These are phyloP conservation scores for Trichogramma evanescens DNA, from an alignment of 2,888 invertebrate species.

Conservation along the genomic window DNA sequence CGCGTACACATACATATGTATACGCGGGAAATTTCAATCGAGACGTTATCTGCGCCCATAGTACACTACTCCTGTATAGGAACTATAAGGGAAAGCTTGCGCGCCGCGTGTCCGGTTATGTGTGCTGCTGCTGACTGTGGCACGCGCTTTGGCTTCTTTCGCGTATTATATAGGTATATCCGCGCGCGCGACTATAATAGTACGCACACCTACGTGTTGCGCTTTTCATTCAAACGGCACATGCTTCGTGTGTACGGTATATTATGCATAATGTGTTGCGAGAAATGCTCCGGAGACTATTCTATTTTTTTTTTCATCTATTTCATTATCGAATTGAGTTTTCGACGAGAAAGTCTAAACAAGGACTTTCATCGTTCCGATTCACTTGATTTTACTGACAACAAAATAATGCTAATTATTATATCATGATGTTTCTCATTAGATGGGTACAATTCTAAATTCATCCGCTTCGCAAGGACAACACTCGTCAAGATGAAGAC, in stretches of 20 bases:
- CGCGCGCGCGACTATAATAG: slow-evolving; percentile 8
- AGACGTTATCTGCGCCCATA: neutral
- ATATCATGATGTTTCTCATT: too few relatives aligned
- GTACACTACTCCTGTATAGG: too few relatives aligned
- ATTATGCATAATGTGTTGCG: neutral
- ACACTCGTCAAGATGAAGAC: neutral
- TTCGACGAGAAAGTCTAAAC: too few relatives aligned
- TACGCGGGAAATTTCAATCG: slow-evolving; percentile 9
- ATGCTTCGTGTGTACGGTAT: neutral
- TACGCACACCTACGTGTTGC: neutral
- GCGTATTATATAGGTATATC: slow-evolving; percentile 6
- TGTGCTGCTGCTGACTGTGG: neutral
- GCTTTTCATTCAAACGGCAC: neutral
- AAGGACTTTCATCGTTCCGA: too few relatives aligned
- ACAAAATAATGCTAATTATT: too few relatives aligned
- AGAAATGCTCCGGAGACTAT: neutral
- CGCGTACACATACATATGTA: too few relatives aligned
- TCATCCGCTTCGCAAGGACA: too few relatives aligned
- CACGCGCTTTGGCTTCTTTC: neutral
- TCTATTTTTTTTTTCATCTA: too few relatives aligned
- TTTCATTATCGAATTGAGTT: too few relatives aligned
- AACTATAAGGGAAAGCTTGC: slow-evolving; percentile 6
- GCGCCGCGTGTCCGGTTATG: neutral
- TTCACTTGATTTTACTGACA: too few relatives aligned
- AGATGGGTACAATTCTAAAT: too few relatives aligned